Evolutionary conservation across 23 tunicate genomes (phyloP).

Genomic region (Styela clava): DNA sequence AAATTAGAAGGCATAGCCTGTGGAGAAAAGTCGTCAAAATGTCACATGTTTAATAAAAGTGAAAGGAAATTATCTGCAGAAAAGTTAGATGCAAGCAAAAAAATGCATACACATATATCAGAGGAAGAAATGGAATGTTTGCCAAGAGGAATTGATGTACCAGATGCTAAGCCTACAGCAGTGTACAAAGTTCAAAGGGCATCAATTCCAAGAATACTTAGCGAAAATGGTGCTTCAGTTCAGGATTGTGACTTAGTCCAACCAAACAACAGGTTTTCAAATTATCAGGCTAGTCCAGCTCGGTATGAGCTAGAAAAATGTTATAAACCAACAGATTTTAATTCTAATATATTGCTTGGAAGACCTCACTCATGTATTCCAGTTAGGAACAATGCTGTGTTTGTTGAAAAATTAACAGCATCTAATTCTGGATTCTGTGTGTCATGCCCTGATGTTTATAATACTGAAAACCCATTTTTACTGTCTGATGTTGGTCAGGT

Average conservation of each 20-base stretch:
- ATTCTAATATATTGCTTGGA: background rate
- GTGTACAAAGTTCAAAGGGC: too few species aligned
- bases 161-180: constrained; percentile 13
- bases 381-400: background rate
- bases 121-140: background rate
- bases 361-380: background rate
- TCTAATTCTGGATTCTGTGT: background rate
- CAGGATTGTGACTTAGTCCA: background rate
- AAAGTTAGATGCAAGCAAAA: background rate
- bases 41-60: background rate
- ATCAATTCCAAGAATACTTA: background rate
- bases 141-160: constrained; percentile 5
- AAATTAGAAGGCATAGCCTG: background rate
- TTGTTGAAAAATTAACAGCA: background rate
- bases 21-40: background rate
- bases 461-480: too few species aligned
- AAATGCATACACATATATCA: background rate
- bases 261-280: too few species aligned
- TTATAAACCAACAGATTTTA: background rate
- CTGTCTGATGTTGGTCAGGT: too few species aligned
- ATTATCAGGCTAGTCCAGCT: too few species aligned
- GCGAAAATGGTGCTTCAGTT: background rate
- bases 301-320: too few species aligned
- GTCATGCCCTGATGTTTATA: background rate
- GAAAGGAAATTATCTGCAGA: too few species aligned